Evolutionary conservation across 2,113 vertebrate genomes (phyloP).

Genomic region (Gymnobelideus leadbeateri): DNA sequence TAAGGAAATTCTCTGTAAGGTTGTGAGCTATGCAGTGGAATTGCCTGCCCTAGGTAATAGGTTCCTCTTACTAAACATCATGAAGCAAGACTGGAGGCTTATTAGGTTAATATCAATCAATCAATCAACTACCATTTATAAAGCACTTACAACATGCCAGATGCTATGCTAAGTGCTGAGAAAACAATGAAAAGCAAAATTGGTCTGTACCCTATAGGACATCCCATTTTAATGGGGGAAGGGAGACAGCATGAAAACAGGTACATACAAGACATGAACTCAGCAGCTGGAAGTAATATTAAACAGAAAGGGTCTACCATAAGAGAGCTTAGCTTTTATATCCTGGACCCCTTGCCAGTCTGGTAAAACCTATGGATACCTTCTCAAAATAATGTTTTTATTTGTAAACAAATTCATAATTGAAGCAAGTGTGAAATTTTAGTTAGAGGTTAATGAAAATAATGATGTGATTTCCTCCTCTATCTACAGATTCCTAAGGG

Average conservation of each 20-base stretch:
- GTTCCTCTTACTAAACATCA: background rate
- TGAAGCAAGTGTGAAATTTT: background rate
- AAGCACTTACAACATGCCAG: background rate
- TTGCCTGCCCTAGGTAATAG: background rate
- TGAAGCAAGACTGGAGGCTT: no score
- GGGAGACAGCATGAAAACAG: background rate
- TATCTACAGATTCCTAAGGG: background rate
- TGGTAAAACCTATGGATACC: background rate
- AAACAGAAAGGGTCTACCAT: background rate
- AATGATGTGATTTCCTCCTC: background rate
- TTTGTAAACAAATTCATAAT: background rate
- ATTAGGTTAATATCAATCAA: background rate
- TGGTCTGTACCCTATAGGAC: background rate
- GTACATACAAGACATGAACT: background rate
- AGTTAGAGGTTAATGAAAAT: background rate
- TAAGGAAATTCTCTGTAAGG: background rate
- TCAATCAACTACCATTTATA: background rate
- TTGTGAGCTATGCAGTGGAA: background rate
- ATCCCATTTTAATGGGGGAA: background rate
- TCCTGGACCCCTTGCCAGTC: background rate
- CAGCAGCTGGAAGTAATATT: background rate
- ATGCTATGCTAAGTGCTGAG: background rate
- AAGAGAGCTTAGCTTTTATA: background rate
- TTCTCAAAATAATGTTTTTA: background rate
- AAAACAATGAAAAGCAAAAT: background rate